phyloP scores from a whole-genome alignment of 2,797 vertebrate genomes.

The Sebastes minor region DNA sequence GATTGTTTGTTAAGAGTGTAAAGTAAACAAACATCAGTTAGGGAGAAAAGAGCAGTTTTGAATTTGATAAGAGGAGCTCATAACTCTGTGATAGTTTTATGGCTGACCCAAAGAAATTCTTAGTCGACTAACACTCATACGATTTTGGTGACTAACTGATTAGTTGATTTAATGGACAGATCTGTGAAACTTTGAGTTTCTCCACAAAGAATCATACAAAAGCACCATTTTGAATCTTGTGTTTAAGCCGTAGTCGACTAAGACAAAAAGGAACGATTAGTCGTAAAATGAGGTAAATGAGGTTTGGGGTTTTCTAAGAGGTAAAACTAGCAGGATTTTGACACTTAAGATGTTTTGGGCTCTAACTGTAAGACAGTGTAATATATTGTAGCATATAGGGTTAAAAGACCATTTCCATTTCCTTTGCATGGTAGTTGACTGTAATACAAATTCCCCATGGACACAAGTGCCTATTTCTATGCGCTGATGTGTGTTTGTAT shows the following conservation, averaged over 20 bases:
- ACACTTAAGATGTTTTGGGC: not conserved
- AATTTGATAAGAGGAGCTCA: not conserved
- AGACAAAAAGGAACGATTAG: no score
- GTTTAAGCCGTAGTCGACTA: no score
- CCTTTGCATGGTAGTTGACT: not conserved
- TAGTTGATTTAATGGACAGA: no score
- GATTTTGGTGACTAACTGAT: no score
- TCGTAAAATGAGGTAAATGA: not conserved
- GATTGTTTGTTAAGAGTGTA: not conserved
- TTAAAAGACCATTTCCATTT: not conserved
- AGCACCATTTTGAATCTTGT: no score
- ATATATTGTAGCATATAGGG: not conserved
- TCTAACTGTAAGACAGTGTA: not conserved
- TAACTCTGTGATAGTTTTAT: not conserved
- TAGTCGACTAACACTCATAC: no score
- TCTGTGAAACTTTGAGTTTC: no score
- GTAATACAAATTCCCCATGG: conserved; percentile 1
- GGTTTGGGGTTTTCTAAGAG: not conserved
- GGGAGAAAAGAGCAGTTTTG: not conserved
- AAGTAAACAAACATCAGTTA: not conserved
- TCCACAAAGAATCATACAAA: no score
- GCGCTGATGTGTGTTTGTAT: not conserved
- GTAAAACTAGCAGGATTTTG: not conserved
- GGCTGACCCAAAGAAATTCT: no score
- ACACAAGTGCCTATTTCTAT: not conserved